phyloP scores from a whole-genome alignment of 2,113 vertebrate genomes.

The Callionymus lyra region DNA sequence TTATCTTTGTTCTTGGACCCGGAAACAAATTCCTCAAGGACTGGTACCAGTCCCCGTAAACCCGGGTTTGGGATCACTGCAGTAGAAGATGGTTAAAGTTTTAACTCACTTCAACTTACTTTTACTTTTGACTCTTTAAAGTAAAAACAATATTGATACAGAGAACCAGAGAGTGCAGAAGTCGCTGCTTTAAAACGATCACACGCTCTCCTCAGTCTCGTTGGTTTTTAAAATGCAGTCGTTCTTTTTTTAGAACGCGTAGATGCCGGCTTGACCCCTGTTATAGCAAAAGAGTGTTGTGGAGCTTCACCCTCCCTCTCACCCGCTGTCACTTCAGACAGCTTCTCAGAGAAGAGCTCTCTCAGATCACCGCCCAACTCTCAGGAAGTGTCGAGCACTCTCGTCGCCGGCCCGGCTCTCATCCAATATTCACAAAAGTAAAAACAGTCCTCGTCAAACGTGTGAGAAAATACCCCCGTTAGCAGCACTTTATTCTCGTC shows the following conservation, averaged over 20 bases:
- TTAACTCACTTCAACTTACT: too few species aligned
- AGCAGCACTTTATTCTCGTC: conserved; percentile 13
- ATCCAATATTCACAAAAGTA: conserved; percentile 54
- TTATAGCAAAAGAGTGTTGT: conserved; percentile 41
- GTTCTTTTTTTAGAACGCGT: conserved; percentile 43
- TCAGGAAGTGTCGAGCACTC: conserved; percentile 55
- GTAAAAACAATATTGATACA: too few species aligned
- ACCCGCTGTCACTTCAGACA: conserved; percentile 51
- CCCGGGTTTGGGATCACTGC: too few species aligned
- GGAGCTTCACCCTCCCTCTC: conserved; percentile 1
- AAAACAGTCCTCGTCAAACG: conserved; percentile 22
- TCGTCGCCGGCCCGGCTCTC: conserved; percentile 33
- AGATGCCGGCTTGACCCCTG: conserved; percentile 44
- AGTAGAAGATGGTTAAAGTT: too few species aligned
- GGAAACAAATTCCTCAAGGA: too few species aligned
- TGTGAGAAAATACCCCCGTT: conserved; percentile 14
- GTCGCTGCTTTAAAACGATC: conserved; percentile 30
- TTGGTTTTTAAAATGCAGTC: conserved; percentile 41
- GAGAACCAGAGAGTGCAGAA: too few species aligned
- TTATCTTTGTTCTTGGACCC: too few species aligned
- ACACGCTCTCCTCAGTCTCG: conserved; percentile 43
- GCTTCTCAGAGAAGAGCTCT: conserved; percentile 46
- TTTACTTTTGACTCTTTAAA: too few species aligned
- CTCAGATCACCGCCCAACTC: conserved; percentile 53
- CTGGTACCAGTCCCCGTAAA: too few species aligned